These are phyloP conservation scores for Clarias macrocephalus DNA, from an alignment of 2,113 vertebrate genomes.

Conservation along the genomic window DNA sequence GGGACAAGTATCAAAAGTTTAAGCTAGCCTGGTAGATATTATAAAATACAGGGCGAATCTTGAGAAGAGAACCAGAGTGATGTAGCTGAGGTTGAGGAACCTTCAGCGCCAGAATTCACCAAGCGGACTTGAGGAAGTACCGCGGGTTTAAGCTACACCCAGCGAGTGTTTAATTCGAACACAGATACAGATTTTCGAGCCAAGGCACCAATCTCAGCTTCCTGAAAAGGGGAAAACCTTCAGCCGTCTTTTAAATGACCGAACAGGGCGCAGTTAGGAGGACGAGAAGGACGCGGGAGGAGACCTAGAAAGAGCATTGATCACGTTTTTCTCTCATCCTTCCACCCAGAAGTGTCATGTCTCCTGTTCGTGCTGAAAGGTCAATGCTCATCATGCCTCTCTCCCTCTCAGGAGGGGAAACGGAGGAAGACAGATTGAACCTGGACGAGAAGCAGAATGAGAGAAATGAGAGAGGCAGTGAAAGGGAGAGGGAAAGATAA, in stretches of 20 bases:
- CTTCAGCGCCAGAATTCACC: not conserved
- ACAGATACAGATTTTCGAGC: not conserved
- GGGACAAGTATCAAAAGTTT: not conserved
- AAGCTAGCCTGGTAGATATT: not conserved
- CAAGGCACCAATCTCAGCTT: not conserved
- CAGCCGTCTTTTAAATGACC: not conserved
- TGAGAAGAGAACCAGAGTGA: not conserved
- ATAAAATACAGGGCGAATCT: not conserved
- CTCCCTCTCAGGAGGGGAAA: conserved; percentile 51
- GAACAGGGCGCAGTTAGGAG: not conserved
- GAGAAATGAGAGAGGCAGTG: conserved; percentile 40
- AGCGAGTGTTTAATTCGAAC: not conserved
- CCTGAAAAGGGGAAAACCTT: not conserved
- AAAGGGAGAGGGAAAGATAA: conserved; percentile 51
- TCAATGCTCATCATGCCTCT: conserved; percentile 62
- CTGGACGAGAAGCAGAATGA: conserved; percentile 34
- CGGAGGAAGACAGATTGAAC: conserved; percentile 54
- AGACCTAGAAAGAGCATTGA: conserved; percentile 22
- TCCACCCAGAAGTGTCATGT: conserved; percentile 21
- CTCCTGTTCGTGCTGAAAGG: conserved; percentile 67
- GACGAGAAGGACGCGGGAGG: not conserved
- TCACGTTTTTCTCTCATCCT: conserved; percentile 29
- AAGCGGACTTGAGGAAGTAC: not conserved
- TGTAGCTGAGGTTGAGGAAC: not conserved
- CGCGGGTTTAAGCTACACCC: not conserved